phyloP scores from a whole-genome alignment of 2,888 invertebrate species.

The Spatulosminthurus flaviceps region DNA sequence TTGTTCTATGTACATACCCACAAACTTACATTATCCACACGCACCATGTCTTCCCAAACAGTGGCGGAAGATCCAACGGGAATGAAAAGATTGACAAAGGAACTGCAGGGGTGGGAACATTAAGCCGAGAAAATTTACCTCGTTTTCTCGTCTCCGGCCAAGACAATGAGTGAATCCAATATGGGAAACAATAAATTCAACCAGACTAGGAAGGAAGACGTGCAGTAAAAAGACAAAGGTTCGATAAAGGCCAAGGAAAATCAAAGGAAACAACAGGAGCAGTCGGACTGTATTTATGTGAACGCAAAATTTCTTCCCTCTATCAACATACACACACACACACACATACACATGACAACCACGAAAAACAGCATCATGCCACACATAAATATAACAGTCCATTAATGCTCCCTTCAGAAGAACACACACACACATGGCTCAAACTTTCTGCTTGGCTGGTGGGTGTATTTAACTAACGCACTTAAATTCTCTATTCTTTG shows the following conservation, averaged over 20 bases:
- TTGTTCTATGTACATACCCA: too few species aligned
- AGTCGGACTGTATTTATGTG: neutral
- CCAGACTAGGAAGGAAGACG: neutral
- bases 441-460: too few species aligned
- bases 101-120: slow-evolving; percentile 46
- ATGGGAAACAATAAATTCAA: slow-evolving; percentile 41
- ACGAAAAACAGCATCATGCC: neutral
- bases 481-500: too few species aligned
- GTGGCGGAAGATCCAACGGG: neutral
- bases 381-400: slow-evolving; percentile 4
- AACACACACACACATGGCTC: too few species aligned
- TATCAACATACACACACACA: neutral
- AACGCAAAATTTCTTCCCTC: neutral
- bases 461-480: too few species aligned
- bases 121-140: slow-evolving; percentile 39
- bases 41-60: neutral
- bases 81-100: slow-evolving; percentile 40
- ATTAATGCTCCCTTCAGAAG: too few species aligned
- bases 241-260: slow-evolving; percentile 1
- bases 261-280: neutral
- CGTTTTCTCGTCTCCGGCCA: slow-evolving; percentile 20
- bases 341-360: neutral
- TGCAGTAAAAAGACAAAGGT: slow-evolving; percentile 18
- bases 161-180: slow-evolving; percentile 44
- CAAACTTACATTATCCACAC: too few species aligned